A percentile compares a stretch with the other conserved stretches of the same genome.
Evolutionary conservation across 2,888 invertebrate genomes (phyloP).

Genomic region (Tipula lateralis): DNA sequence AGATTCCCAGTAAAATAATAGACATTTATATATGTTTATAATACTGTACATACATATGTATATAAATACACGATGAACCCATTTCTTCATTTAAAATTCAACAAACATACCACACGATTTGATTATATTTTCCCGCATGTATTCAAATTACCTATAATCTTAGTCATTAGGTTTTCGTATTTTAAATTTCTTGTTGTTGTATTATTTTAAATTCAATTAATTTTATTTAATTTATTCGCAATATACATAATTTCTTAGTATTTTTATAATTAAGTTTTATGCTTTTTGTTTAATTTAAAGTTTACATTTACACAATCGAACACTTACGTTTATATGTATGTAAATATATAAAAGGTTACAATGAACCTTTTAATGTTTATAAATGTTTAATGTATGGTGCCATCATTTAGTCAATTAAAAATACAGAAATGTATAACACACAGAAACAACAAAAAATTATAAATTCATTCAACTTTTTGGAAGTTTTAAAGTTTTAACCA

Average conservation of each 20-base stretch:
- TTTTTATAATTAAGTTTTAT: not conserved
- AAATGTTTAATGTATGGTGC: not conserved
- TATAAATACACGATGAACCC: conserved; percentile 3
- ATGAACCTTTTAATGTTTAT: not conserved
- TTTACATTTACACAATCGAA: not conserved
- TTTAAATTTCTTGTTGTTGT: not conserved
- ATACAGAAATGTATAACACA: not conserved
- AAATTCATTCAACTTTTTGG: conserved; percentile 5
- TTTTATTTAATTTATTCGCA: conserved; percentile 19
- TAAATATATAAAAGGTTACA: not conserved
- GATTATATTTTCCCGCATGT: conserved; percentile 19
- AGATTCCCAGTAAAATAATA: not conserved
- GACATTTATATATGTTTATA: not conserved
- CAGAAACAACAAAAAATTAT: not conserved
- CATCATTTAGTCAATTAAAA: conserved; percentile 19
- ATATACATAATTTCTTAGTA: not conserved
- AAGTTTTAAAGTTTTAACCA: not conserved
- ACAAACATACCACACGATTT: conserved; percentile 1
- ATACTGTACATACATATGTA: not conserved
- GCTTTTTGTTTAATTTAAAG: not conserved
- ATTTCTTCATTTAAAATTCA: conserved; percentile 19
- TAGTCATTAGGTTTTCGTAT: not conserved
- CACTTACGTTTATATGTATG: not conserved
- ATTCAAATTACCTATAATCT: conserved; percentile 8
- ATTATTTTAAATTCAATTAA: conserved; percentile 1